Evolutionary conservation across 2,797 vertebrate genomes (phyloP).

Genomic region (Clangula hyemalis): DNA sequence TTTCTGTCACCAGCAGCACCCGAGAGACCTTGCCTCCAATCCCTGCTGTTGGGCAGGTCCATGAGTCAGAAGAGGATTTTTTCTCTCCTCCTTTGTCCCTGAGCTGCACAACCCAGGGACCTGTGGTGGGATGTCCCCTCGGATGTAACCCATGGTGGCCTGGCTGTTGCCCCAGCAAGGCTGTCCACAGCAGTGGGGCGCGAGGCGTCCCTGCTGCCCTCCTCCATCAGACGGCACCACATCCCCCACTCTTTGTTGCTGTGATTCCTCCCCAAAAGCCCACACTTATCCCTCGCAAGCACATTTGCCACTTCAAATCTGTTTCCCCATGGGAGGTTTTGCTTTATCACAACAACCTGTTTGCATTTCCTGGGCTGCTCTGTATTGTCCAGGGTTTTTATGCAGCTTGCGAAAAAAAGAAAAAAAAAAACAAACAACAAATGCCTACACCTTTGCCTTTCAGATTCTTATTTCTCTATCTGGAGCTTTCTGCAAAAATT

Average conservation of each 20-base stretch:
- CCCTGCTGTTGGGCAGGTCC: background rate
- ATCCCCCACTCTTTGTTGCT: slow-evolving; percentile 31
- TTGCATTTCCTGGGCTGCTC: slow-evolving; percentile 12
- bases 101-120: background rate
- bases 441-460: background rate
- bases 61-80: background rate
- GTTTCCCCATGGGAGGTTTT: slow-evolving; percentile 31
- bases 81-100: background rate
- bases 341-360: slow-evolving; percentile 64
- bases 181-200: slow-evolving; percentile 22
- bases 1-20: background rate
- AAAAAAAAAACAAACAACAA: background rate
- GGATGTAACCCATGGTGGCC: background rate
- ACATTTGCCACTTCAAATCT: slow-evolving; percentile 54
- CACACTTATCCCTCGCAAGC: slow-evolving; percentile 45
- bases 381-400: background rate
- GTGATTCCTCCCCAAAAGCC: slow-evolving; percentile 51
- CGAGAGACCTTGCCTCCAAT: background rate
- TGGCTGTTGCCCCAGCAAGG: background rate
- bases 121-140: background rate
- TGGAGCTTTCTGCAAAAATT: slow-evolving; percentile 30
- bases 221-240: slow-evolving; percentile 55
- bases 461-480: slow-evolving; percentile 1
- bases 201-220: slow-evolving; percentile 30
- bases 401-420: background rate